phyloP scores from a whole-genome alignment of 2,888 invertebrate species.

The Ormia ochracea region DNA sequence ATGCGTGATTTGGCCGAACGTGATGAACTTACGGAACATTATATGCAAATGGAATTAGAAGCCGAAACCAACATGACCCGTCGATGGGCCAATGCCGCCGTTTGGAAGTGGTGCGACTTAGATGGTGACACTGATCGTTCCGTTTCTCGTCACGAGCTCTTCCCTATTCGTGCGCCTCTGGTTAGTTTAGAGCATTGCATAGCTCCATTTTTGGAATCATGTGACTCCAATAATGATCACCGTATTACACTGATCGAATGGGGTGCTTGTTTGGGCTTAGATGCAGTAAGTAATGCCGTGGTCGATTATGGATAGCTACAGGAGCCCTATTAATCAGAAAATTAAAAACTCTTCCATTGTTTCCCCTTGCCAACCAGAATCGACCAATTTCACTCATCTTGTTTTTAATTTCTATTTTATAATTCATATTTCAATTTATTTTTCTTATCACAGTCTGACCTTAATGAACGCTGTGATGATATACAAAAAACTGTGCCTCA shows the following conservation, averaged over 20 bases:
- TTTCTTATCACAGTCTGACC: slow-evolving; percentile 80
- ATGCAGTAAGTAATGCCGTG: slow-evolving; percentile 83
- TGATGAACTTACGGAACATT: slow-evolving; percentile 88
- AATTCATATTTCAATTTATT: not conserved
- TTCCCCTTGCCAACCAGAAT: too few relatives aligned
- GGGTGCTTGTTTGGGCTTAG: slow-evolving; percentile 91
- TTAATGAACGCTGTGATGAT: slow-evolving; percentile 88
- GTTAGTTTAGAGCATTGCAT: slow-evolving; percentile 98
- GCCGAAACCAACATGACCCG: slow-evolving; percentile 90
- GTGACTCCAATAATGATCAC: slow-evolving; percentile 93
- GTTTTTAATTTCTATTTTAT: not conserved
- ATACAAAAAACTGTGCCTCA: slow-evolving; percentile 79
- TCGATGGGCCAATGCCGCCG: slow-evolving; percentile 93
- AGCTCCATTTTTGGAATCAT: slow-evolving; percentile 94
- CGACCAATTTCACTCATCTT: too few relatives aligned
- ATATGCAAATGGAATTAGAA: slow-evolving; percentile 90
- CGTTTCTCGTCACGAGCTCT: slow-evolving; percentile 95
- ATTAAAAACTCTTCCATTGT: too few relatives aligned
- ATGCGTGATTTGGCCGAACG: slow-evolving; percentile 96
- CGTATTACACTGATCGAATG: slow-evolving; percentile 94
- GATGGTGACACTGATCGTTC: slow-evolving; percentile 94
- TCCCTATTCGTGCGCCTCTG: slow-evolving; percentile 95
- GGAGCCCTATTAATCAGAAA: too few relatives aligned
- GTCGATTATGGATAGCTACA: too few relatives aligned
- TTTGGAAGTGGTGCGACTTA: slow-evolving; percentile 99